Evolutionary conservation across 30 jellyfish, hydroid and myxozoan species (phyloP), one percentile per base, ranked within the genome.

Genomic region (Aurelia sp.): DNA sequence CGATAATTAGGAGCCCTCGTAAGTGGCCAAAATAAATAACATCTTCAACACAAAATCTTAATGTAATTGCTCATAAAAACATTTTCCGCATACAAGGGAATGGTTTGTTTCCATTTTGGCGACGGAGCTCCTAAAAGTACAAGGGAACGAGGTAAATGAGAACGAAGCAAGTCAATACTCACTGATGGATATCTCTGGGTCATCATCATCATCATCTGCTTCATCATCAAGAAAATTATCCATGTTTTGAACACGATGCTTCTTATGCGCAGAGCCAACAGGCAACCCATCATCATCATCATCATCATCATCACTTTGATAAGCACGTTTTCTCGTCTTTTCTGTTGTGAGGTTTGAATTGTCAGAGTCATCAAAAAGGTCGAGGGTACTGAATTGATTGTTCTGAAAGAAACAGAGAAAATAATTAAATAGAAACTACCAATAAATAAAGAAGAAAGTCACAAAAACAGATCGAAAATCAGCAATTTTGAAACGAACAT

Each of bases 201-300:
- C 98, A 47, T 93, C 98, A 68, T 68, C 94, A 44, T 93, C 98
- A 63, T 85, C 92, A 6, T 86, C 98, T 4, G 97, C 98, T 51
- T 93, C 96, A 65, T 93, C 96, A 55, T 82, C 97, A 41, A 93
- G 91, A 57, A 93, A 93, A 65, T 84, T 93, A 19, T 93, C 97
- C 55, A 88, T 27, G 71, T 93, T 93, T 18, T 89, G 91, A 15
- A 93, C 78, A 6, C 97, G 93, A 62, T 92, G 98, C 33, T 76
- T 82, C 66, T 92, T 92, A 23, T 70, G 90, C 40, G 92, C 97
- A 41, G 96, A 76, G 3, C 81, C 85, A n/a, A 76, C 66, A 23
- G 87, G 92, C 5, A 57, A 79, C 21, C 73, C 97, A 35, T 83
- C 97, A 35, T 61, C 90, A 21, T 83, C 96, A 84, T 83, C 91